A percentile compares a stretch with the other conserved stretches of the same genome.
Evolutionary conservation across 2,888 invertebrate genomes (phyloP).

Genomic region (Sinelater perroti): DNA sequence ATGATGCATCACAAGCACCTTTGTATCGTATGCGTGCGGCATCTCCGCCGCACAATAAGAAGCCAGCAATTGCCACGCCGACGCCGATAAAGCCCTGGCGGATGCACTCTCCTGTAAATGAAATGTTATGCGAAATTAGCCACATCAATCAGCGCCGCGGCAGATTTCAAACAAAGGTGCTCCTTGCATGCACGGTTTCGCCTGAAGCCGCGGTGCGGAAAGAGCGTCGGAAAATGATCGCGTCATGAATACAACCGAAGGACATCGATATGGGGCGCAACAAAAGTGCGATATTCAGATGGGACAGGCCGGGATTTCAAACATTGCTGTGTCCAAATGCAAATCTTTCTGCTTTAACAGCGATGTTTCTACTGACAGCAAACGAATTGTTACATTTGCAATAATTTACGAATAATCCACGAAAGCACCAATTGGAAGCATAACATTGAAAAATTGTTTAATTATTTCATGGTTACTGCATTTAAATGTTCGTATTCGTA

Average conservation of each 20-base stretch:
- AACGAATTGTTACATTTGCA: too few species aligned
- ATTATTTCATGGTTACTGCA: too few species aligned
- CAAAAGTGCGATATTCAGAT: too few species aligned
- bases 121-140: constrained; percentile 30
- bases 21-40: constrained; percentile 37
- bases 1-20: constrained; percentile 44
- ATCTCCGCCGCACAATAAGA: constrained; percentile 29
- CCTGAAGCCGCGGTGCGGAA: constrained; percentile 25
- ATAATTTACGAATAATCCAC: too few species aligned
- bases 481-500: too few species aligned
- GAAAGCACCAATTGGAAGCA: too few species aligned
- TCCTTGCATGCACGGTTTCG: constrained; percentile 23
- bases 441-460: too few species aligned
- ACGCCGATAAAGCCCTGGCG: constrained; percentile 11
- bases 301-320: too few species aligned
- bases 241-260: constrained; percentile 20
- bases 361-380: too few species aligned
- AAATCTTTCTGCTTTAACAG: too few species aligned
- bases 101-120: constrained; percentile 17
- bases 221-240: constrained; percentile 26
- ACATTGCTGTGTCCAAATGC: too few species aligned
- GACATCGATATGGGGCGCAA: too few species aligned
- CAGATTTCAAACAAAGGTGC: constrained; percentile 30
- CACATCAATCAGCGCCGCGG: constrained; percentile 24
- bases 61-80: constrained; percentile 19